Evolutionary conservation across 2,888 invertebrate genomes (phyloP).

Genomic region (Hypolimnas misippus): DNA sequence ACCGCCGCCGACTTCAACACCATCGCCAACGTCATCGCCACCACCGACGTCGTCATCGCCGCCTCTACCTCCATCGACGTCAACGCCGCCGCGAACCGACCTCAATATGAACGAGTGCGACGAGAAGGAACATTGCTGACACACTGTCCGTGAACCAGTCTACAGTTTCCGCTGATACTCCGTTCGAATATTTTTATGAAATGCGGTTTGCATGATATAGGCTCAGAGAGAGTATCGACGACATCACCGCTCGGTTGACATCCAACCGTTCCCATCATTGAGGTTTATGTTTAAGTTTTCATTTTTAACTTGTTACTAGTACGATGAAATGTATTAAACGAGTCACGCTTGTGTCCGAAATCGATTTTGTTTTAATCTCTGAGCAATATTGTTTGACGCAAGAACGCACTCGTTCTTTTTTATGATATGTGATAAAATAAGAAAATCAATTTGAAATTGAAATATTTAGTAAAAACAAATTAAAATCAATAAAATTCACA

Average conservation of each 20-base stretch:
- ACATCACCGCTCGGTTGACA: neutral
- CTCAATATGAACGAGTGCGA: slow-evolving; percentile 52
- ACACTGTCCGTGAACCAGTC: neutral
- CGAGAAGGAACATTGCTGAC: slow-evolving; percentile 9
- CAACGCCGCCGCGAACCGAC: slow-evolving; percentile 40
- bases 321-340: neutral
- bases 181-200: neutral
- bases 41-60: neutral
- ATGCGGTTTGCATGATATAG: neutral
- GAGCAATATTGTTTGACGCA: neutral
- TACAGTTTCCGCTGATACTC: neutral
- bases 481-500: neutral
- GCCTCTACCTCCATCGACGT: neutral
- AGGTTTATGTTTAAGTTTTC: neutral
- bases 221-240: neutral
- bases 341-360: neutral
- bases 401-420: neutral
- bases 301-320: neutral
- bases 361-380: no score
- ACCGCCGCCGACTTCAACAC: neutral
- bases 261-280: neutral
- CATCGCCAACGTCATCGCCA: neutral
- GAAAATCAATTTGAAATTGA: neutral
- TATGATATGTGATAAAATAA: neutral
- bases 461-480: neutral